Conservation (phyloP, 2,113 vertebrate genomes). For the Austrofundulus limnaeus region DNA sequence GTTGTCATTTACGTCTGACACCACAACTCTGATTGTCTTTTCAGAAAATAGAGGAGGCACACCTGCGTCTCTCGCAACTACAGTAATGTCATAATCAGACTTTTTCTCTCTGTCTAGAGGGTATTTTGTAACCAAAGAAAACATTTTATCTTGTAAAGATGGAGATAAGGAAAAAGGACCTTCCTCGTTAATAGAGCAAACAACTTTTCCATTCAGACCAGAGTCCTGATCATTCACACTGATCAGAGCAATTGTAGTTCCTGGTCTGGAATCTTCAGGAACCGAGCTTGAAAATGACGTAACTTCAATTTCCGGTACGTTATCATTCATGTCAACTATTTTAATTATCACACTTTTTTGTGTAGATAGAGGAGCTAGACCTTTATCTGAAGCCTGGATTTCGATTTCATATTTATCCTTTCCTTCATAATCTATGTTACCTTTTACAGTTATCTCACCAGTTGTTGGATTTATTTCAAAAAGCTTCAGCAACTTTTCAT, state of each 20-base stretch:
- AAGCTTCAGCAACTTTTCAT: conserved; percentile 9
- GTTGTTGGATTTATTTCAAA: conserved; percentile 57
- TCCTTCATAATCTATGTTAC: conserved; percentile 62
- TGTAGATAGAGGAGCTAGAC: neutral
- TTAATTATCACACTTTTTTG: conserved; percentile 56
- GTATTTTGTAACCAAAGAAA: conserved; percentile 2
- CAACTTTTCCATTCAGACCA: conserved; percentile 41
- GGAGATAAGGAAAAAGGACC: neutral
- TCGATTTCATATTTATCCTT: conserved; percentile 62
- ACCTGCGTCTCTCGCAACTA: conserved; percentile 13
- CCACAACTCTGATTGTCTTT: conserved; percentile 3
- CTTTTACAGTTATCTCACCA: conserved; percentile 61
- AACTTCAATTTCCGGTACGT: conserved; percentile 69
- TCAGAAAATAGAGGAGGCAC: conserved; percentile 11
- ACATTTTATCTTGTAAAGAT: conserved; percentile 5
- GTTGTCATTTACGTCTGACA: conserved; percentile 36
- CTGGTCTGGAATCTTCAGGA: conserved; percentile 31
- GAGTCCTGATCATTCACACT: conserved; percentile 18
- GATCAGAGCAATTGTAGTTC: conserved; percentile 13
- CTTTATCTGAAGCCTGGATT: conserved; percentile 68
- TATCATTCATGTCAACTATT: conserved; percentile 64
- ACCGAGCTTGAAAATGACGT: conserved; percentile 68
- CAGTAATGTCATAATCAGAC: neutral
- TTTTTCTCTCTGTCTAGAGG: conserved; percentile 9
- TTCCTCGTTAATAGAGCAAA: conserved; percentile 31